Conservation (phyloP, 2,888 invertebrate species). For the Anagyrus pseudococci region DNA sequence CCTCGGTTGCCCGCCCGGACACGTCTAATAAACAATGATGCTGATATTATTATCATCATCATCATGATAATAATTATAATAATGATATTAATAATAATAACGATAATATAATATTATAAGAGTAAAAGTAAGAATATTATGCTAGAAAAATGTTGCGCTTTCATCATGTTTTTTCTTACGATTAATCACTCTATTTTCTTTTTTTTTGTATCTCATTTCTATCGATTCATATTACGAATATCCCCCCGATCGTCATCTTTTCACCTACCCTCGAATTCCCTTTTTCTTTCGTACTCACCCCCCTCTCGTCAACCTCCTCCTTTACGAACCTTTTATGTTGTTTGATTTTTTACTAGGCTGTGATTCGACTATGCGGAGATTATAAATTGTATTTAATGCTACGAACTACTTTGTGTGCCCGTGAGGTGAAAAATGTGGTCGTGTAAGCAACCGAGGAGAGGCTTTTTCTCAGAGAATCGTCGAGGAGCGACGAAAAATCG, state of each 20-base stretch:
- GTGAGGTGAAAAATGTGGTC: slow-evolving; percentile 31
- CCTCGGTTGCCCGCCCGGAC: slow-evolving; percentile 34
- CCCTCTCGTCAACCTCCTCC: too few relatives aligned
- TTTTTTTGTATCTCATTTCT: slow-evolving; percentile 9
- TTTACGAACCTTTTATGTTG: slow-evolving; percentile 19
- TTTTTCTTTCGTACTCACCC: slow-evolving; percentile 9
- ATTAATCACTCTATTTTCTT: slow-evolving; percentile 9
- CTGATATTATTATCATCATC: too few relatives aligned
- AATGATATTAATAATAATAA: too few relatives aligned
- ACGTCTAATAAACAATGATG: too few relatives aligned
- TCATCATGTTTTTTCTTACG: slow-evolving; percentile 8
- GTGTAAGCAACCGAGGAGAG: slow-evolving; percentile 31
- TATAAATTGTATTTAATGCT: slow-evolving; percentile 37
- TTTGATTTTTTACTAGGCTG: slow-evolving; percentile 44
- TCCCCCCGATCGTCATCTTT: neutral
- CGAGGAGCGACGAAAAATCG: neutral
- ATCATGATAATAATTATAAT: too few relatives aligned
- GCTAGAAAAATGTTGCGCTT: neutral
- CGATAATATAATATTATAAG: too few relatives aligned
- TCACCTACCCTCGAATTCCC: slow-evolving; percentile 15
- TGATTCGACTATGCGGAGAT: slow-evolving; percentile 42
- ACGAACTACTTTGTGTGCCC: slow-evolving; percentile 18
- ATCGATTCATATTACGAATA: neutral
- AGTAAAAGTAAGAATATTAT: slow-evolving; percentile 12
- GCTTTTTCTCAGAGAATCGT: slow-evolving; percentile 1